These are phyloP conservation scores for Acleris cristana DNA, from an alignment of 2,888 invertebrate species.

Conservation along the genomic window DNA sequence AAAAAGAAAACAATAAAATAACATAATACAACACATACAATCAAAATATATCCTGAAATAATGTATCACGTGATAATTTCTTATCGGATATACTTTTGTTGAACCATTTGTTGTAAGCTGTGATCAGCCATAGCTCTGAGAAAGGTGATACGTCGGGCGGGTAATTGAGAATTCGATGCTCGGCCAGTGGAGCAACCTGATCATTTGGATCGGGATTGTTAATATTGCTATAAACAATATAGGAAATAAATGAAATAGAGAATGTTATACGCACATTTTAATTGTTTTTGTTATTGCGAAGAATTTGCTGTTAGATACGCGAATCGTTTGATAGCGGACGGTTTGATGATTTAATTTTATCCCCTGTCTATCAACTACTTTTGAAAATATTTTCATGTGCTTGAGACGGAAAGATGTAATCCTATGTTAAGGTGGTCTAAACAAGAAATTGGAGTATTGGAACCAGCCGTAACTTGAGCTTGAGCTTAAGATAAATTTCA, in stretches of 20 bases:
- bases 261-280: neutral
- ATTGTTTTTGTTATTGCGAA: conserved; percentile 5
- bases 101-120: conserved; percentile 25
- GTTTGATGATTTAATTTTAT: too few relatives aligned
- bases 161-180: conserved; percentile 71
- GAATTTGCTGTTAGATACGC: conserved; percentile 6
- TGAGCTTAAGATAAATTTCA: too few relatives aligned
- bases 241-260: conserved; percentile 25
- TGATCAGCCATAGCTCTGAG: conserved; percentile 24
- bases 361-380: too few relatives aligned
- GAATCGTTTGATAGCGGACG: neutral
- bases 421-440: too few relatives aligned
- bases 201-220: conserved; percentile 56
- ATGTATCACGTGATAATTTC: neutral
- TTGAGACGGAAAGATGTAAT: too few relatives aligned
- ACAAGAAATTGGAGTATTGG: too few relatives aligned
- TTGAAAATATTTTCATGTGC: too few relatives aligned
- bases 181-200: conserved; percentile 75
- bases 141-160: conserved; percentile 65
- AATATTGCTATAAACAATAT: conserved; percentile 20
- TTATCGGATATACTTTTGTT: neutral
- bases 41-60: too few relatives aligned
- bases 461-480: too few relatives aligned
- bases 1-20: too few relatives aligned
- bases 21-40: too few relatives aligned